Evolutionary conservation across 1,140 invertebrate species (phyloP), one percentile per base, ranked within the genome.

Genomic region (Medauroidea extradentata): DNA sequence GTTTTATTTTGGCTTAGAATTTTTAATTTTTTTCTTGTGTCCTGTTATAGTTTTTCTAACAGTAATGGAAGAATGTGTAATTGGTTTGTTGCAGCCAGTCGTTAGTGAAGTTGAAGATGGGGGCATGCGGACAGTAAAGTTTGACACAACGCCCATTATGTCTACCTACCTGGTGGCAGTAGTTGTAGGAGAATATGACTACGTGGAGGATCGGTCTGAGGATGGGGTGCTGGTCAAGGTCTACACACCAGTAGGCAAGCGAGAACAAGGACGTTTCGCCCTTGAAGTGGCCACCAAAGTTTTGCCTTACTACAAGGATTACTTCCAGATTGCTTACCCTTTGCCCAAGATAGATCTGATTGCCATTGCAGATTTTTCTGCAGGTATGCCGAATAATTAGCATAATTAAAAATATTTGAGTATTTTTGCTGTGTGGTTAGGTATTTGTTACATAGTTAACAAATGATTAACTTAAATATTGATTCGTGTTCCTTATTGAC

Each of bases 271-370:
- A 3, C 69, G 84, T 57, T 98, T 97, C 79, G 94, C 94, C 1
- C 73, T 98, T 1, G 85, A 97, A 69, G 88, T 93, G 2, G 88
- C 90, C 14, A 86, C 85, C 1, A 88, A 90, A 81, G 86, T 93
- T 13, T 71, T 98, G 19, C 90, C 93, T 0, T 98, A 92, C 71
- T 98, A 96, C 73, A 94, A 95, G 66, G 85, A 93, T 23, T 97
- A 97, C 71, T 98, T 98, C 75, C 85, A 92, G 58, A 93, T 98
- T 63, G 88, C 91, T 1, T 99, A 98, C 81, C 95, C 95, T 0
- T 74, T 99, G 41, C 94, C 94, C 9, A 98, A 99, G 75, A 90
- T 96, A 69, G 96, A 99, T 78, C 82, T 96, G 43, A 93, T 98
- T 67, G 94, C 94, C 24, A 92, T 98, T 69, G 87, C 94, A 16